Evolutionary conservation across 2,888 invertebrate species (phyloP), one percentile per base, ranked within the genome.

Genomic region (Netelia fuscicornis): DNA sequence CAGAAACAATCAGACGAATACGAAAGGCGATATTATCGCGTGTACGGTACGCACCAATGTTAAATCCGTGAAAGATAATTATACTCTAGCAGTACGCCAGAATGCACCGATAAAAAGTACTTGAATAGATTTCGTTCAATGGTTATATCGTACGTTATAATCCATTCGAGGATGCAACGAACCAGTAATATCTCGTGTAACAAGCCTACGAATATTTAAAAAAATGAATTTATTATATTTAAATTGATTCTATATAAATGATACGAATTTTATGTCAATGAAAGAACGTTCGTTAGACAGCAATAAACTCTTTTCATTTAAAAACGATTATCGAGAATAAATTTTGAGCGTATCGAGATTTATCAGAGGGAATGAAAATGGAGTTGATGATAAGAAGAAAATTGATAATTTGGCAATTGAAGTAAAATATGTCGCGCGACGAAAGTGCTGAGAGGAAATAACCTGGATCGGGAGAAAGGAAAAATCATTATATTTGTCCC

Each of bases 1-100:
- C 67, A 58, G 52, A 48, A 68, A 78, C 78, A 78, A 78, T 83
- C 78, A 74, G 74, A 78, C 68, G 83, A 83, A 83, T 83, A 72
- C 60, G 54, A 64, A 75, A 64, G 44, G 58, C 77, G 77, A 72
- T 60, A 72, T 76, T 68, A 78, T 78, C 83, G 68, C 52, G 13
- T 60, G 60, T 60, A 48, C 20, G 37, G 62, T 52, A 67, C 67
- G 67, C 65, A 67, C n/a, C 56, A 2, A 64, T 30, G 37, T 64
- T 58, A 25, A 78, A 44, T 37, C 30, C 78, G 54, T 65, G 67
- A 25, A 37, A 78, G 83, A 83, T 83, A 83, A 83, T 83, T 68
- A 78, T 62, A 37, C 37, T 83, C 74, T 62, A 67, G 60, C 30
- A 52, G 11, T 37, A 74, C 44, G 83, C 71, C 71, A 71, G 77